A percentile compares a stretch with the other conserved stretches of the same genome.
These are phyloP conservation scores for Lota lota DNA, from an alignment of 2,113 vertebrate species.

Conservation along the genomic window DNA sequence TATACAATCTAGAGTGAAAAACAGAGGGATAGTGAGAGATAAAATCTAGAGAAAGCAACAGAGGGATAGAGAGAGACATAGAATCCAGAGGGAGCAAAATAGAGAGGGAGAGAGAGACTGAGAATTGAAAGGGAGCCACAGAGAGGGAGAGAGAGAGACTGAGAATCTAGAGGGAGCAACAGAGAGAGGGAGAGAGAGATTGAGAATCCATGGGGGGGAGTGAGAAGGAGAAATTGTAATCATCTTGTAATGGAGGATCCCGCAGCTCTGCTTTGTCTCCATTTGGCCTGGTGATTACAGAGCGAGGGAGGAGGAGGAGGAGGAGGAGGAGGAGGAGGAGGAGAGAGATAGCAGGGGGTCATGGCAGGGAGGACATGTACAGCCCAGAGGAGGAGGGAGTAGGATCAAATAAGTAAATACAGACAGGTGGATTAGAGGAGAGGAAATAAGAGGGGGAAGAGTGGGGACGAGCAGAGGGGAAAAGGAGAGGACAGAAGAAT, in stretches of 20 bases:
- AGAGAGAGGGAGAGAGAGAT: not conserved
- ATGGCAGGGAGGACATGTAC: not conserved
- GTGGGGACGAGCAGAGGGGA: slow-evolving; percentile 6
- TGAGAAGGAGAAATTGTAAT: too few species aligned
- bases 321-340: too few species aligned
- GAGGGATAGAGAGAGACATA: not conserved
- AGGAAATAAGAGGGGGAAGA: slow-evolving; percentile 1
- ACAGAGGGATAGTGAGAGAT: not conserved
- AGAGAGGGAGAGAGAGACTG: not conserved
- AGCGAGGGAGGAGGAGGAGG: too few species aligned
- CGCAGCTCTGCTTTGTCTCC: too few species aligned
- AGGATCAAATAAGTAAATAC: slow-evolving; percentile 4
- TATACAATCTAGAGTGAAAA: too few species aligned
- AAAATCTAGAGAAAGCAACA: not conserved
- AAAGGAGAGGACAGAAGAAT: not conserved
- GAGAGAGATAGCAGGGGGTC: not conserved
- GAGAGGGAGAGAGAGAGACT: too few species aligned
- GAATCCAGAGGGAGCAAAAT: not conserved
- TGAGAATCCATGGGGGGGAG: too few species aligned
- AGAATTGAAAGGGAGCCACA: too few species aligned
- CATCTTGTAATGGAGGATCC: too few species aligned
- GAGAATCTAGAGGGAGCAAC: too few species aligned
- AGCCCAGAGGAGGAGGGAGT: not conserved
- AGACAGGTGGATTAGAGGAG: not conserved
- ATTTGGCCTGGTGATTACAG: too few species aligned